phyloP scores from a whole-genome alignment of 2,888 invertebrate species.

The Acronicta aceris region DNA sequence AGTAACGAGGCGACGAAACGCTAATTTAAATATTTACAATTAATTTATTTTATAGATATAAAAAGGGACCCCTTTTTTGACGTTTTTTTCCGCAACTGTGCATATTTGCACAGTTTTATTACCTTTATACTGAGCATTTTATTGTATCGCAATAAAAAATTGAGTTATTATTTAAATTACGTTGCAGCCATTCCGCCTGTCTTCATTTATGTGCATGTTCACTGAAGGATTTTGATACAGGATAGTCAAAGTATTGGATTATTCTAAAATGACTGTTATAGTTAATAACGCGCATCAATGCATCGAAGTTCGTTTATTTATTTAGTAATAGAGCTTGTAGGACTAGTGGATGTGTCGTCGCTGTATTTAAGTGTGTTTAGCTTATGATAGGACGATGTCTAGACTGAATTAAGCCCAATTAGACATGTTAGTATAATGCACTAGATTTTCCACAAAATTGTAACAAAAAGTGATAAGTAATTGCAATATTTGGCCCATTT shows the following conservation, averaged over 20 bases:
- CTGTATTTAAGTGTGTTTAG: slow-evolving; percentile 75
- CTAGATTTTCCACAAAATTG: slow-evolving; percentile 82
- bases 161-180: slow-evolving; percentile 9
- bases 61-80: neutral
- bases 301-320: slow-evolving; percentile 70
- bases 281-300: slow-evolving; percentile 57
- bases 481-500: slow-evolving; percentile 78
- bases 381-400: slow-evolving; percentile 83
- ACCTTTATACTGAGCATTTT: slow-evolving; percentile 14
- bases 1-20: slow-evolving; percentile 12
- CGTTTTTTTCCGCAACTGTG: slow-evolving; percentile 6
- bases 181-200: slow-evolving; percentile 20
- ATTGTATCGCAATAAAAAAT: slow-evolving; percentile 14
- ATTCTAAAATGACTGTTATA: slow-evolving; percentile 35
- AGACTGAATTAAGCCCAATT: slow-evolving; percentile 87
- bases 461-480: slow-evolving; percentile 70
- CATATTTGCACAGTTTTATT: slow-evolving; percentile 1
- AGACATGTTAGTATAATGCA: slow-evolving; percentile 76
- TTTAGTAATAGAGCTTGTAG: slow-evolving; percentile 71
- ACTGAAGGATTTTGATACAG: slow-evolving; percentile 18
- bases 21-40: slow-evolving; percentile 7
- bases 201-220: slow-evolving; percentile 4
- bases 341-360: slow-evolving; percentile 71
- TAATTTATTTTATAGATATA: slow-evolving; percentile 10
- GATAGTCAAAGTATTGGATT: slow-evolving; percentile 18